Evolutionary conservation across 2,113 vertebrate species (phyloP), one percentile per base, ranked within the genome.

Genomic region (Dryoscopus gambensis): DNA sequence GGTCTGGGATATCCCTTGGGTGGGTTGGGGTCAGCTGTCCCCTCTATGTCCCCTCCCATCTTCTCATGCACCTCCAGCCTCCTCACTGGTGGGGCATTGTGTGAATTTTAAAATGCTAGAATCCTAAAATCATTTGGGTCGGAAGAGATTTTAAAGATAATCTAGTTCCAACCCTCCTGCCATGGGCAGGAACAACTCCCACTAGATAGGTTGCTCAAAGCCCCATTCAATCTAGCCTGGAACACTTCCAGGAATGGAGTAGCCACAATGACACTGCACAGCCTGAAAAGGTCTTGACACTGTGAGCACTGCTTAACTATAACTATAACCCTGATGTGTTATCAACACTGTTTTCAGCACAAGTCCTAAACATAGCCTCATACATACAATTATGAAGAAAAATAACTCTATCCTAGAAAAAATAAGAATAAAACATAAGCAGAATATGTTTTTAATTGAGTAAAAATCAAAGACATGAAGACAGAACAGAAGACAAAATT

Each of bases 141-240:
- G 17, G 50, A 74, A 44, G 18, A 50, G 18, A 37, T 13, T 16
- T 33, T 5, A 33, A 37, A 37, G 4, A 31, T 44, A 5, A 23
- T 28, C 6, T 37, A 10, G 3, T 33, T 37, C 37, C 33, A 52
- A 13, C 1, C 2, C 6, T 19, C 2, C 63, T 14, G 9, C 21
- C 14, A 22, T 15, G 11, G 22, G 11, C 44, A 60, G 33, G 9
- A 25, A 37, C 22, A 52, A 3, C 7, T 60, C 18, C 18, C 12
- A 28, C 18, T 46, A 20, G 18, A 52, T 7, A 44, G 31, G 15
- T 17, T 67, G 2, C 13, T 44, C 60, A 33, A 13, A 81, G 37
- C 9, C 68, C 15, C 8, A 23, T 46, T 37, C 19, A 74, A 0
- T 23, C 27, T 59, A 3, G 1, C 10, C 11, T 67, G 21, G 27